Evolutionary conservation across 2,113 vertebrate species (phyloP).

Genomic region (Sander vitreus): DNA sequence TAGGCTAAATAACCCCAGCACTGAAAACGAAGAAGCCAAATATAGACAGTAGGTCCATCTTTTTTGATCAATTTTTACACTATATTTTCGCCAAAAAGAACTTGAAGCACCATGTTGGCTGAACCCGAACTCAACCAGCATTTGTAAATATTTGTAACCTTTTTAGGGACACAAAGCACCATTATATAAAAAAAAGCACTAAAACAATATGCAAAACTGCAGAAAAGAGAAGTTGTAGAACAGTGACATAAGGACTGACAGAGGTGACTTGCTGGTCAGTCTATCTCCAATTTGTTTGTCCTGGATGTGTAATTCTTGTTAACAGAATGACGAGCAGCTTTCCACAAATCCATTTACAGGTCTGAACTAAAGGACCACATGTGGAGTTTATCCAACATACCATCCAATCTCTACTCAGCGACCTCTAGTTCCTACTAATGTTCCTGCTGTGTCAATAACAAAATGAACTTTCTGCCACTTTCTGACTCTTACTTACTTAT

Average conservation of each 20-base stretch:
- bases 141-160: too few species aligned
- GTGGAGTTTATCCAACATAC: slow-evolving; percentile 17
- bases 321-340: slow-evolving; percentile 15
- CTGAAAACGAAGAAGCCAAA: too few species aligned
- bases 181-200: not conserved
- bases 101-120: too few species aligned
- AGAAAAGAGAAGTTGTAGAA: not conserved
- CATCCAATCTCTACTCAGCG: not conserved
- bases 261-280: not conserved
- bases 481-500: slow-evolving; percentile 16
- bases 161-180: not conserved
- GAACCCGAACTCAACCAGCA: too few species aligned
- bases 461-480: slow-evolving; percentile 18
- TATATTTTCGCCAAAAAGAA: too few species aligned
- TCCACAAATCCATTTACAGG: slow-evolving; percentile 32
- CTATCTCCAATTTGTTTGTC: not conserved
- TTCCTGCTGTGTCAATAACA: slow-evolving; percentile 9
- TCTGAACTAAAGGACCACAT: not conserved
- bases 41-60: too few species aligned
- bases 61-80: too few species aligned
- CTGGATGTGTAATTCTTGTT: slow-evolving; percentile 8
- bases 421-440: not conserved
- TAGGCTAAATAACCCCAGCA: too few species aligned
- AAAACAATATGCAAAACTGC: not conserved
- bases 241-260: not conserved